Percentiles rank a stretch among this genome's conserved stretches.
Evolutionary conservation across 2,113 vertebrate species (phyloP).

Genomic region (Ramphastos sulfuratus): DNA sequence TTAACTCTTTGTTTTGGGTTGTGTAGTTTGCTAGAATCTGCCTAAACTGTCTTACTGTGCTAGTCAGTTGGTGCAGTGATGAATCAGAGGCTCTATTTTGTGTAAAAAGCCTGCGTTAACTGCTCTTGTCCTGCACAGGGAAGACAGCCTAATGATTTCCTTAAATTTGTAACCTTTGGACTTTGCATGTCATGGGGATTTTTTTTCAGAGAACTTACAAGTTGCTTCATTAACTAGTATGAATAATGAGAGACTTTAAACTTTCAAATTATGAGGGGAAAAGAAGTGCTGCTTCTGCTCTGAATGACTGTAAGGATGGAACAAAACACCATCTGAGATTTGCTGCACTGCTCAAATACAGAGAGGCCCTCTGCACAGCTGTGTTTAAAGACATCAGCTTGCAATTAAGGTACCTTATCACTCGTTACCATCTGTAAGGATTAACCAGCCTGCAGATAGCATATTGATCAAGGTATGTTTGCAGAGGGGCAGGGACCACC

Average conservation of each 20-base stretch:
- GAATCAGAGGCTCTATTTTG: conserved; percentile 43
- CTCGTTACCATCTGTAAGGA: background rate
- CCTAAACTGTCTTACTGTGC: conserved; percentile 31
- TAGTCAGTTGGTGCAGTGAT: conserved; percentile 13
- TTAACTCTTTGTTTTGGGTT: conserved; percentile 2
- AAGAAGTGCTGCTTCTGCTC: background rate
- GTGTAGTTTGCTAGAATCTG: conserved; percentile 1
- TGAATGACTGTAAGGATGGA: background rate
- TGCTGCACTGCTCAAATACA: background rate
- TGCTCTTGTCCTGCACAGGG: background rate
- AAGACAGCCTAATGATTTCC: background rate
- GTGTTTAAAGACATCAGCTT: background rate
- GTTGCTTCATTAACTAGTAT: background rate
- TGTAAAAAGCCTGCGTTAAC: conserved; percentile 20
- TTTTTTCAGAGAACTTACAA: background rate
- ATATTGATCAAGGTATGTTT: background rate
- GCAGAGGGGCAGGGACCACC: background rate
- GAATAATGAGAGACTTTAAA: background rate
- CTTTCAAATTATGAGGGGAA: background rate
- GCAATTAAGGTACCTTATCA: background rate
- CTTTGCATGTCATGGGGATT: background rate
- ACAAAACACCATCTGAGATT: background rate
- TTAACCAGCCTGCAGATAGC: background rate
- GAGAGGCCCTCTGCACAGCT: background rate
- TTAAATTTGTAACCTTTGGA: background rate